These are phyloP conservation scores for Mastacembelus armatus DNA, from an alignment of 2,797 vertebrate genomes.

Conservation along the genomic window DNA sequence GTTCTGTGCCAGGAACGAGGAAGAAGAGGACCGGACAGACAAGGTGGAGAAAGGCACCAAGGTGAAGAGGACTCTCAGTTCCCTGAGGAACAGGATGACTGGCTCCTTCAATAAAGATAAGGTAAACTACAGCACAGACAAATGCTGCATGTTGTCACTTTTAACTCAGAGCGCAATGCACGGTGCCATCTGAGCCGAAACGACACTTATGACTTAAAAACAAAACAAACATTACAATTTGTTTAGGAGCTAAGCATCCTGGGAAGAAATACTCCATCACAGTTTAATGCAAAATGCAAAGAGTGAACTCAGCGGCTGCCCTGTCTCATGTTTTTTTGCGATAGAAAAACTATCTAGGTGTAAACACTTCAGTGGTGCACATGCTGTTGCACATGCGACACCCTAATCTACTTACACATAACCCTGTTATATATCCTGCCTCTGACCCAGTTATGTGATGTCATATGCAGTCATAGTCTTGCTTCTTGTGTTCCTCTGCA, in stretches of 20 bases:
- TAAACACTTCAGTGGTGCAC: constrained; percentile 27
- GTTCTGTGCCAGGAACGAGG: constrained; percentile 82
- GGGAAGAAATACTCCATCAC: neutral
- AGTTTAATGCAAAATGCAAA: neutral
- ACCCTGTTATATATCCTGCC: constrained; percentile 28
- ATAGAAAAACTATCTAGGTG: constrained; percentile 21
- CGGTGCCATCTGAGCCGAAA: neutral
- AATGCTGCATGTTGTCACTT: neutral
- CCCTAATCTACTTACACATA: constrained; percentile 52
- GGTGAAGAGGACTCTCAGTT: constrained; percentile 93
- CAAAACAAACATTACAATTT: neutral
- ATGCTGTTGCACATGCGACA: constrained; percentile 9
- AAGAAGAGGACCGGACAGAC: constrained; percentile 81
- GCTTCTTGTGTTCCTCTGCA: constrained; percentile 69
- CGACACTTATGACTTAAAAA: neutral
- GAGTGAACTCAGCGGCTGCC: neutral
- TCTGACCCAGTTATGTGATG: constrained; percentile 16
- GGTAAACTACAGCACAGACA: constrained; percentile 77
- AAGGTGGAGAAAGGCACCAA: constrained; percentile 88
- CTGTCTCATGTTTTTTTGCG: neutral
- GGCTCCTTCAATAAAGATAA: constrained; percentile 97
- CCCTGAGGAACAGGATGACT: constrained; percentile 89
- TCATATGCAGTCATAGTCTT: constrained; percentile 13
- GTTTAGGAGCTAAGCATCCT: neutral
- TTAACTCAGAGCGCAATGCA: neutral